These are phyloP conservation scores for Biston betularia DNA, from an alignment of 2,888 invertebrate species.

Conservation along the genomic window DNA sequence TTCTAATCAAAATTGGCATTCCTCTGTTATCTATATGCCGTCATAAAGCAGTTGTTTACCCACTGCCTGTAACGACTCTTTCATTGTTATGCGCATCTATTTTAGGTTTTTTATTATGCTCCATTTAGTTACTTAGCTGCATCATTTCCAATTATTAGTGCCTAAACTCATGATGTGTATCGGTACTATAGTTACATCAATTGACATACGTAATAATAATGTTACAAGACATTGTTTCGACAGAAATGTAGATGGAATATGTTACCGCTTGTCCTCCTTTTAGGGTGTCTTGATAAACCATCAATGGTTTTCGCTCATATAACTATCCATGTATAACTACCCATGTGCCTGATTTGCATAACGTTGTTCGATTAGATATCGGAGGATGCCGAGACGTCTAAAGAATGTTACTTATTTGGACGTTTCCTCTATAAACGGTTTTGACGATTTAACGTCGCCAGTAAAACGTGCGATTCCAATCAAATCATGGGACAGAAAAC, in stretches of 20 bases:
- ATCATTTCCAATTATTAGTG: conserved; percentile 40
- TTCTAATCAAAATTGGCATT: conserved; percentile 82
- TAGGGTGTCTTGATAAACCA: conserved; percentile 70
- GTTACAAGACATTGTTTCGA: conserved; percentile 64
- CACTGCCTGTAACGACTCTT: conserved; percentile 58
- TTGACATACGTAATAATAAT: conserved; percentile 54
- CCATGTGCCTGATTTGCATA: conserved; percentile 74
- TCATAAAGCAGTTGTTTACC: conserved; percentile 69
- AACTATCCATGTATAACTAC: conserved; percentile 70
- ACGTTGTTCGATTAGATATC: conserved; percentile 68
- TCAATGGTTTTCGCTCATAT: conserved; percentile 67
- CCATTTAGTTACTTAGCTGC: conserved; percentile 47
- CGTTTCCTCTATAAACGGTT: conserved; percentile 68
- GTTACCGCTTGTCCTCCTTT: conserved; percentile 61
- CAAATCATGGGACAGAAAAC: conserved; percentile 62
- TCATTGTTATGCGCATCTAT: conserved; percentile 58
- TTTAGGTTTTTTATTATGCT: conserved; percentile 43
- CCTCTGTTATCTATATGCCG: conserved; percentile 74
- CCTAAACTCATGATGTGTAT: conserved; percentile 38
- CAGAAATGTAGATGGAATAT: conserved; percentile 64
- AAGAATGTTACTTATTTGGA: conserved; percentile 72
- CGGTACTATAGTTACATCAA: conserved; percentile 41
- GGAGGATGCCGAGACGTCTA: conserved; percentile 62
- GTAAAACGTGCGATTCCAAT: conserved; percentile 66
- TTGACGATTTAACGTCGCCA: conserved; percentile 62